These are phyloP conservation scores for Siderastrea radians DNA, from an alignment of 92 coral and sea anemone genomes.

Conservation along the genomic window DNA sequence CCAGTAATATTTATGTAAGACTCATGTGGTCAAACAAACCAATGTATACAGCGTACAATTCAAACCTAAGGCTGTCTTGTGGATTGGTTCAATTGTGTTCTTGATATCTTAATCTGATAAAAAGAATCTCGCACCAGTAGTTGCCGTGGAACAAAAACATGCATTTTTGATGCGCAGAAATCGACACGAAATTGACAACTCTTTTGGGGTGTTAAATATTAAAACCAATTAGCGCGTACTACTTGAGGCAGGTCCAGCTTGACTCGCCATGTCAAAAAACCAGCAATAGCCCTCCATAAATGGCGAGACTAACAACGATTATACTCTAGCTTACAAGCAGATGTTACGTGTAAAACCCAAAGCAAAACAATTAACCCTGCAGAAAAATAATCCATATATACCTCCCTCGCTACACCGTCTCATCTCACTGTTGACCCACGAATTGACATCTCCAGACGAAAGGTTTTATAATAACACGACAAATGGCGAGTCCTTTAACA, in stretches of 20 bases:
- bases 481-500: neutral
- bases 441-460: neutral
- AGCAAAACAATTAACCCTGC: neutral
- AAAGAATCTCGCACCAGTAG: conserved; percentile 15
- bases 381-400: neutral
- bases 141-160: conserved; percentile 52
- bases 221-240: conserved; percentile 37
- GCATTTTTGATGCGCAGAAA: conserved; percentile 28
- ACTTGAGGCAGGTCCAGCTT: conserved; percentile 1
- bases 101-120: conserved; percentile 43
- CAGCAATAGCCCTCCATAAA: conserved; percentile 15
- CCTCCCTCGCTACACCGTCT: conserved; percentile 4
- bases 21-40: conserved; percentile 60
- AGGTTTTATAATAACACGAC: neutral
- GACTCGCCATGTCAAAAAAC: neutral
- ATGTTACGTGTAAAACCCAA: neutral
- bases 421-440: neutral
- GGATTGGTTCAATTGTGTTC: conserved; percentile 6
- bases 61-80: neutral
- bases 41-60: neutral
- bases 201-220: conserved; percentile 39
- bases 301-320: neutral
- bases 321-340: neutral
- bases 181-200: conserved; percentile 48
- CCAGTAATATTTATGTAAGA: conserved; percentile 54